Base-by-base conservation (phyloP, 2,888 invertebrate species). In the Thelaira solivaga region DNA sequence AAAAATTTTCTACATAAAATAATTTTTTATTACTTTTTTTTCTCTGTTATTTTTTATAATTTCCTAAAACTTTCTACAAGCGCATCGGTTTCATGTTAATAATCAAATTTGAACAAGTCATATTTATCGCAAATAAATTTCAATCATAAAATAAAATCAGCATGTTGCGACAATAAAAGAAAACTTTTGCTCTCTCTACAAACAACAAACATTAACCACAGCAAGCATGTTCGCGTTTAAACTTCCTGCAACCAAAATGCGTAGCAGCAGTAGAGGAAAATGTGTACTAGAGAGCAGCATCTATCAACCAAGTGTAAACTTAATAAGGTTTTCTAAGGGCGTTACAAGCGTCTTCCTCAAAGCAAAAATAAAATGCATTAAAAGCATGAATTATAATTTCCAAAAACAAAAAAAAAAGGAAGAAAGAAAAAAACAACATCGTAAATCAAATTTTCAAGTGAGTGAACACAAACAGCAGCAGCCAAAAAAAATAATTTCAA, bases 301-400 rank as follows among this genome's bases (percentile, higher is more conserved):
- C 29, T 53, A 53, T 8, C 18, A 10, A 51, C 67, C 43, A 62
- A 76, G 76, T 77, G 76, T 72, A 77, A 77, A 77, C 31, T 72
- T 57, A 72, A 77, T 72, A 67, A 67, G 76, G 76, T 72, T 77
- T 77, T 77, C 55, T 34, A 61, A 68, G 67, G 76, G 76, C 76
- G 76, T 77, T 68, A 67, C 76, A 72, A 61, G 34, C 22, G 61
- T 53, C 62, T 77, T 77, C 72, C 76, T 67, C 34, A 29, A 71
- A 51, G 4, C 36, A 51, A 64, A n/a, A 62, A 65, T 16, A 16
- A 61, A 67, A 67, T 67, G 65, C 71, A 65, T 72, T 67, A 41
- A 71, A 62, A 61, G 53, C 65, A 55, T 53, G 41, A 72, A 55
- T 76, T 65, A 41, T 8, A 18, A 57, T 26, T 51, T 67, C 11